Percentiles rank a stretch among this genome's conserved stretches.
Evolutionary conservation across 1,140 invertebrate genomes (phyloP).

Genomic region (Druon quercuslanigerum): DNA sequence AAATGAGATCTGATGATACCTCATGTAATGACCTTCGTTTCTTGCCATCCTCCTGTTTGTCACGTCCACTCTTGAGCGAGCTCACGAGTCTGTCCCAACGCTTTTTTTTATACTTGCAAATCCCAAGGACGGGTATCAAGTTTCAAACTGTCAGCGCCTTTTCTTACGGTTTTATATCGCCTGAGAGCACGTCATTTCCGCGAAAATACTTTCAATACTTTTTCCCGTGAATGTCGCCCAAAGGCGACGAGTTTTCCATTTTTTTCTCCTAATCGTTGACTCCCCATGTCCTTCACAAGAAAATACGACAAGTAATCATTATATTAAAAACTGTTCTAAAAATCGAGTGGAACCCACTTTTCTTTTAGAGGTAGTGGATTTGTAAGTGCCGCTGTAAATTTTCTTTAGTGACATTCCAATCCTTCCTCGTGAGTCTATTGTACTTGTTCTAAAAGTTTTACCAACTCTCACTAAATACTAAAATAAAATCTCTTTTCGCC

Average conservation of each 20-base stretch:
- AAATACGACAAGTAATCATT: too few species aligned
- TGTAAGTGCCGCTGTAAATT: too few species aligned
- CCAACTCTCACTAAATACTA: too few species aligned
- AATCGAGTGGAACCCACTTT: too few species aligned
- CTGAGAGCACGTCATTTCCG: slow-evolving; percentile 7
- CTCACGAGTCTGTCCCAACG: neutral
- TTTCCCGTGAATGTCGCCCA: neutral
- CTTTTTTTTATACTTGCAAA: slow-evolving; percentile 45
- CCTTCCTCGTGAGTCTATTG: too few species aligned
- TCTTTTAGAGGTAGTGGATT: too few species aligned
- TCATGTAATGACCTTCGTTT: neutral
- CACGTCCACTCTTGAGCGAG: neutral
- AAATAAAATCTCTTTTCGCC: too few species aligned
- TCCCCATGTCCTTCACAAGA: neutral
- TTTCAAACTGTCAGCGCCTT: slow-evolving; percentile 25
- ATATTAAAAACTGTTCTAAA: too few species aligned
- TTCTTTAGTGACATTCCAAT: too few species aligned
- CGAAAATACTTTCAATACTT: slow-evolving; percentile 8
- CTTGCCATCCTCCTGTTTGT: neutral
- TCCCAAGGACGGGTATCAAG: slow-evolving; percentile 38
- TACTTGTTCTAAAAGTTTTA: too few species aligned
- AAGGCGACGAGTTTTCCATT: neutral
- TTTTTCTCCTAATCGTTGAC: neutral
- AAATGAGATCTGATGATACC: neutral
- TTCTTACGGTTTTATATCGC: neutral